Percentiles rank a stretch among this genome's conserved stretches.
Conservation (phyloP, 2,888 invertebrate genomes). For the Formica aserva region DNA sequence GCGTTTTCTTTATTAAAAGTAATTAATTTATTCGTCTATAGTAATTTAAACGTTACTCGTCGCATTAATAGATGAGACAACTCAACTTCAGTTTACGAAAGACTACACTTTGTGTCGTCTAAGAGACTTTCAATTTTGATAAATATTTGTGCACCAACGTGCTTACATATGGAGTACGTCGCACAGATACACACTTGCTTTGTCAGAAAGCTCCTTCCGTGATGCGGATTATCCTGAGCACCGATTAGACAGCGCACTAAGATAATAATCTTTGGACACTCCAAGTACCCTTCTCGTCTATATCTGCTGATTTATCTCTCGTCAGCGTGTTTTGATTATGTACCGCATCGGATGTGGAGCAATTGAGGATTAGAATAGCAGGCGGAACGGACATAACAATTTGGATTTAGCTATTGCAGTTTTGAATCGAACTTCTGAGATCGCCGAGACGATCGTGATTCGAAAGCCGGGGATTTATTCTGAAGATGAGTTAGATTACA, state of each 20-base stretch:
- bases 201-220: constrained; percentile 37
- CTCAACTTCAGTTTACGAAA: neutral
- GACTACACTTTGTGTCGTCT: neutral
- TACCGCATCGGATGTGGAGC: neutral
- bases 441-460: constrained; percentile 6
- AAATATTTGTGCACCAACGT: neutral
- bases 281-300: neutral
- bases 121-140: constrained; percentile 12
- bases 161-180: constrained; percentile 17
- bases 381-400: constrained; percentile 31
- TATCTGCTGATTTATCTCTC: constrained; percentile 36
- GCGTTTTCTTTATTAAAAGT: neutral
- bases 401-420: constrained; percentile 30
- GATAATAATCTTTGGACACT: constrained; percentile 53
- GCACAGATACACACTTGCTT: neutral
- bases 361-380: constrained; percentile 18
- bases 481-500: constrained; percentile 32
- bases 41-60: neutral
- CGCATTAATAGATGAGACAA: neutral
- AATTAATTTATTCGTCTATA: neutral
- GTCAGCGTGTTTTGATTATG: constrained; percentile 33
- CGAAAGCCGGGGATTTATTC: constrained; percentile 22
- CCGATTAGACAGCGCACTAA: constrained; percentile 50
- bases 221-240: constrained; percentile 54
- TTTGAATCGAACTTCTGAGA: constrained; percentile 28